Evolutionary conservation across 37 sponge, comb jelly and placozoan genomes (phyloP), one percentile per base, ranked within the genome.

Genomic region (Aplysina aerophoba): DNA sequence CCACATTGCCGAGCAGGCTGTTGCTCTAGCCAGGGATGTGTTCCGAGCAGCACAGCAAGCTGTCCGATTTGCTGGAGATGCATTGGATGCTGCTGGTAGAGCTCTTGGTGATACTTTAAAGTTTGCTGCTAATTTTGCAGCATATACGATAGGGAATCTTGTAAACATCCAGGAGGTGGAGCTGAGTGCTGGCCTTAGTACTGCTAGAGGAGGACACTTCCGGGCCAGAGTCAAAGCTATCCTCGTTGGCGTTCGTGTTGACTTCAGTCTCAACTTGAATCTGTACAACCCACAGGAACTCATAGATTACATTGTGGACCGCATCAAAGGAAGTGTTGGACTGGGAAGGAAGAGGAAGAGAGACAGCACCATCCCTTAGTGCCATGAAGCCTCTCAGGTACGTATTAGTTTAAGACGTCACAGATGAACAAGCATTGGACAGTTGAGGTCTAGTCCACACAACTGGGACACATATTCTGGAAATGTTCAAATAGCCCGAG

Each of bases 161-260:
- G 14, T 82, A 4, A 41, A 37, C 24, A 61, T 82, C 16, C 54
- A 27, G n/a, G 67, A 82, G 37, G 63, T 82, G 22, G 15, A 21
- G 5, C 63, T 82, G 41, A n/a, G 35, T 39, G 83, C 38, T 36
- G 50, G 50, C 27, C 83, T 82, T 11, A 38, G 67, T 65, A 33
- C 21, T 25, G 83, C 83, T 6, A 8, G 25, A n/a, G 53, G 53
- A 17, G 83, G 83, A 0, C 24, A 37, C 14, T 82, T 82, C 50
- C 13, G 15, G n/a, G 59, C 44, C 12, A 22, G 28, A 21, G 50
- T 82, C 3, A 62, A 24, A 20, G 65, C 6, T 3, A 15, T 27
- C 25, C 0, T 82, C 1, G 15, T 25, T 22, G 83, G 83, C 30
- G 38, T 34, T 37, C 13, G 16, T 4, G 15, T 66, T 16, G 50